Base-by-base conservation (phyloP, 1,140 invertebrate species). In the Apocrypta bakeri region DNA sequence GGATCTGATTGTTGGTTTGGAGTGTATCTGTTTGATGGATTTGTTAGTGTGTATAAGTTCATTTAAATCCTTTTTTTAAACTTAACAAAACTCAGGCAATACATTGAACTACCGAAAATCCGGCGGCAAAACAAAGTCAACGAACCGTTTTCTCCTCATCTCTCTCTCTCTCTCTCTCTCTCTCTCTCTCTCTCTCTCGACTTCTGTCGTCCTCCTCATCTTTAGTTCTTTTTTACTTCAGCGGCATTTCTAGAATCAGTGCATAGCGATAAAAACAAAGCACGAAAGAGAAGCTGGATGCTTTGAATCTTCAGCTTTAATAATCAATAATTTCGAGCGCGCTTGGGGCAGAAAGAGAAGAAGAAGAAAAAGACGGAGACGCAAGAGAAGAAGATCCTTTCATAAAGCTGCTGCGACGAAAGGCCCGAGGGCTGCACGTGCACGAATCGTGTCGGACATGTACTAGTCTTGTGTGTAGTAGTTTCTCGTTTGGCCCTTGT, bases 251-350 rank as follows among this genome's bases (percentile, higher is more conserved):
- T 56, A 56, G n/a, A 56, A 56, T 56, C 48, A 56, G 17, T 56
- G 48, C 48, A n/a, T 1, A 48, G 12, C 14, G 33, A 37, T 4
- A 37, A 37, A 37, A 37, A 37, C 33, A 9, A 37, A 9, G 9
- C 33, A 9, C 33, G 33, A 48, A 48, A 48, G 14, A 66, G 40
- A 78, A 68, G 37, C 33, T 78, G 37, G 0, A n/a, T 31, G n/a
- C 42, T 75, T 33, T 3, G 24, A 40, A 74, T 56, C 42, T 83
- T 84, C 81, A 84, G 83, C 78, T 89, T 90, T 90, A 90, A 90
- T 90, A 89, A 90, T 90, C 89, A 91, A 91, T 90, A 90, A 89
- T 90, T 91, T 89, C 80, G 33, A 73, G 48, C 56, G 4, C 73
- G 69, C 69, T 74, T 29, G 48, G 63, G 68, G 56, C 48, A 33